phyloP scores from a whole-genome alignment of 2,797 vertebrate genomes.

The Cynodonichthys magdalenae region DNA sequence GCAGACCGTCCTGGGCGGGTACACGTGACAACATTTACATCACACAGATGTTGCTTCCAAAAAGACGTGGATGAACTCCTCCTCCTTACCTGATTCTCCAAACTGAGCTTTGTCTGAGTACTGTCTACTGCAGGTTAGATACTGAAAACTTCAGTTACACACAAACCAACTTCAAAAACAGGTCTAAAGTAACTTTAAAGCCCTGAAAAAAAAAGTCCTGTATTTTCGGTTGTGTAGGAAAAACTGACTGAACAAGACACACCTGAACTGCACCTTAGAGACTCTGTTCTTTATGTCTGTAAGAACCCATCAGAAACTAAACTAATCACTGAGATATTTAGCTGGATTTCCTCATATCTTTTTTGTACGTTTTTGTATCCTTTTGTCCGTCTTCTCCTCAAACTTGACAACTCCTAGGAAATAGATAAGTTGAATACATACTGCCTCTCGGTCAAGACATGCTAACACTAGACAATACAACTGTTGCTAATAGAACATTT shows the following conservation, averaged over 20 bases:
- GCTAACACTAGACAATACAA: constrained; percentile 71
- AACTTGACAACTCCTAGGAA: constrained; percentile 13
- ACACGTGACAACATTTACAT: too few relatives aligned
- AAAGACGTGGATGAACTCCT: too few relatives aligned
- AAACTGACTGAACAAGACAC: background rate
- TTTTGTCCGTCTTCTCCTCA: constrained; percentile 33
- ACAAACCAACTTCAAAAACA: too few relatives aligned
- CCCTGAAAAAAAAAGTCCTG: background rate
- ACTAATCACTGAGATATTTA: constrained; percentile 36
- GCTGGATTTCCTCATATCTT: constrained; percentile 37
- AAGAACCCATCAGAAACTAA: constrained; percentile 31
- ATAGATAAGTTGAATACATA: constrained; percentile 24
- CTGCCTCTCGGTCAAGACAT: constrained; percentile 60
- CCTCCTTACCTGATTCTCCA: too few relatives aligned
- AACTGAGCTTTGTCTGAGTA: too few relatives aligned
- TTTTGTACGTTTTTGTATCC: constrained; percentile 35
- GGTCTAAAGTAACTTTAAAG: too few relatives aligned
- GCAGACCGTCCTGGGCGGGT: too few relatives aligned
- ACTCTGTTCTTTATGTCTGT: constrained; percentile 19
- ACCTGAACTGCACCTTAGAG: constrained; percentile 11
- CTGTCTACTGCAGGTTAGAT: too few relatives aligned
- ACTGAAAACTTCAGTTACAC: too few relatives aligned
- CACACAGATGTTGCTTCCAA: too few relatives aligned
- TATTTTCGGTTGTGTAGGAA: background rate
- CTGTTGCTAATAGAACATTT: constrained; percentile 80